Conservation (phyloP, 2,113 vertebrate genomes). For the Myodes glareolus region DNA sequence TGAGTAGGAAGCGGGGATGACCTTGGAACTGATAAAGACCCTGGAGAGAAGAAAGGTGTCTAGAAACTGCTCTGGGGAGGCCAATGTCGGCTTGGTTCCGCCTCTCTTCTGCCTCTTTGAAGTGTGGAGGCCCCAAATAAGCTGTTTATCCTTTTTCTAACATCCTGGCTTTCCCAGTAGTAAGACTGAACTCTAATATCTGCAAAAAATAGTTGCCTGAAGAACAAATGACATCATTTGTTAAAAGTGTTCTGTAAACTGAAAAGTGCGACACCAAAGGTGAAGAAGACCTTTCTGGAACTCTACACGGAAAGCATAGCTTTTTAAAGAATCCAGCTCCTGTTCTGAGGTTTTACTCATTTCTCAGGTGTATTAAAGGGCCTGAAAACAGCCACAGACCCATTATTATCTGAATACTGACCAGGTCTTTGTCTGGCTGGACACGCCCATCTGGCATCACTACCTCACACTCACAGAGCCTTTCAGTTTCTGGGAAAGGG, state of each 20-base stretch:
- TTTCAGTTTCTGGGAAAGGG: not conserved
- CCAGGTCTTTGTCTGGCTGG: not conserved
- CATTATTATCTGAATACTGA: not conserved
- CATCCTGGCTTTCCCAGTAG: not conserved
- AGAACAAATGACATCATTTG: constrained; percentile 62
- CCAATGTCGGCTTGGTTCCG: not conserved
- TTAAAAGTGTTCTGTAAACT: constrained; percentile 64
- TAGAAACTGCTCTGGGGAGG: not conserved
- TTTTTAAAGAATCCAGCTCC: not conserved
- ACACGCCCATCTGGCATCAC: not conserved
- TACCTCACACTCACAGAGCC: not conserved
- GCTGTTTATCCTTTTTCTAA: not conserved
- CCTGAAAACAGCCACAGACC: not conserved
- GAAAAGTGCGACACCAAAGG: not conserved
- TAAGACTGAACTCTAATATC: not conserved
- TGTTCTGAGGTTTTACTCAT: not conserved
- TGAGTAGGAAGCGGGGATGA: not conserved
- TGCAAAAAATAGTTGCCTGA: constrained; percentile 50
- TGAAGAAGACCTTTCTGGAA: not conserved
- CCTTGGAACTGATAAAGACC: not conserved
- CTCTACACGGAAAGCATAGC: not conserved
- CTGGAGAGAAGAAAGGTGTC: not conserved
- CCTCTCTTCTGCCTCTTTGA: not conserved
- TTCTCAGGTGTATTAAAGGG: constrained; percentile 18
- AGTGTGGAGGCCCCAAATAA: not conserved